These are phyloP conservation scores for Listronotus bonariensis DNA, from an alignment of 1,140 invertebrate genomes.

Conservation along the genomic window DNA sequence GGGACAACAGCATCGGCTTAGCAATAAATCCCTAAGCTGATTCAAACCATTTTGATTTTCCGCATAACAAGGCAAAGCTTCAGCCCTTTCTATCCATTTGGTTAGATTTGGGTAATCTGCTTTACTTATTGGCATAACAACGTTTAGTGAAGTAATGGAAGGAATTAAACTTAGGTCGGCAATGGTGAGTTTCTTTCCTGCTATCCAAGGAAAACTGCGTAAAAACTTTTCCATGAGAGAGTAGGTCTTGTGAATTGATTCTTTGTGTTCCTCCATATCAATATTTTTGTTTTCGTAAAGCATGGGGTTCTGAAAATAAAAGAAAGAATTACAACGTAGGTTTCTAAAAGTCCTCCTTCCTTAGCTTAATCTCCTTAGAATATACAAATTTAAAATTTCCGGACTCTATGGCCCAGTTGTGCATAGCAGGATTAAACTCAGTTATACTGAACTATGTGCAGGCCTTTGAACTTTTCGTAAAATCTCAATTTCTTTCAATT, in stretches of 20 bases:
- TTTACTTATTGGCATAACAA: conserved; percentile 42
- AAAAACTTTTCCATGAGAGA: conserved; percentile 35
- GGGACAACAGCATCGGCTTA: conserved; percentile 33
- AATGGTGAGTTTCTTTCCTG: conserved; percentile 58
- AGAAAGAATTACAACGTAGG: not conserved
- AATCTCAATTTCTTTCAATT: no score
- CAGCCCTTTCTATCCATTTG: conserved; percentile 41
- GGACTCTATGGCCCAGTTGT: no score
- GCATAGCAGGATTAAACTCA: no score
- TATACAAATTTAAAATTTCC: no score
- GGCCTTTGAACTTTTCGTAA: no score
- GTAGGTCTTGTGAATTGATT: conserved; percentile 29
- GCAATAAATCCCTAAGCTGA: conserved; percentile 24
- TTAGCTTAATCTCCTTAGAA: not conserved
- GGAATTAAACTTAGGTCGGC: conserved; percentile 57
- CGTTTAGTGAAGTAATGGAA: conserved; percentile 51
- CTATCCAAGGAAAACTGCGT: conserved; percentile 36
- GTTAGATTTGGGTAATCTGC: conserved; percentile 43
- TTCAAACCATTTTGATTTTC: conserved; percentile 39
- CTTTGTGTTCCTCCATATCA: conserved; percentile 24
- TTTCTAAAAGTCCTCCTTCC: not conserved
- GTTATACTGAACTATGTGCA: no score
- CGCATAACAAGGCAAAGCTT: conserved; percentile 42
- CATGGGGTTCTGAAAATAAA: conserved; percentile 31
- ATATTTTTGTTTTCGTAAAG: conserved; percentile 25